Evolutionary conservation across 2,888 invertebrate genomes (phyloP).

Genomic region (Calliscelio sp.): DNA sequence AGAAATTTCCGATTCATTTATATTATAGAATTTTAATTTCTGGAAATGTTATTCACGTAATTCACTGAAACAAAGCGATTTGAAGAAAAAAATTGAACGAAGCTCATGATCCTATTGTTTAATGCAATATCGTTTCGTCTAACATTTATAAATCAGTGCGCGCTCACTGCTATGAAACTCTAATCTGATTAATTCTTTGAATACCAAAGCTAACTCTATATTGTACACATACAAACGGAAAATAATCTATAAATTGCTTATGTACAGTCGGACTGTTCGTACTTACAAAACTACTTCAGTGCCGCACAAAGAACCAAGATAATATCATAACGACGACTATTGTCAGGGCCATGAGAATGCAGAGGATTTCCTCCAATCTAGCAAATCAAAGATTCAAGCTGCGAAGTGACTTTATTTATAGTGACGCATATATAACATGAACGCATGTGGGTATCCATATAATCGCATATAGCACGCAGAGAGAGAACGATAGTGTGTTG

Average conservation of each 20-base stretch:
- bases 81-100: too few species aligned
- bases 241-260: conserved; percentile 10
- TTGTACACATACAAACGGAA: background rate
- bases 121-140: too few species aligned
- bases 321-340: conserved; percentile 27
- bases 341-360: conserved; percentile 41
- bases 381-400: conserved; percentile 67
- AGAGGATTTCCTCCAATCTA: conserved; percentile 53
- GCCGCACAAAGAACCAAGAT: conserved; percentile 13
- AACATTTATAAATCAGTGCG: too few species aligned
- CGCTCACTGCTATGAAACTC: too few species aligned
- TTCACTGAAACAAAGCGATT: too few species aligned
- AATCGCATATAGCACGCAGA: conserved; percentile 59
- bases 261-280: background rate
- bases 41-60: too few species aligned
- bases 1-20: too few species aligned
- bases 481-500: conserved; percentile 68
- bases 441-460: conserved; percentile 59
- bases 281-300: background rate
- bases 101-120: too few species aligned
- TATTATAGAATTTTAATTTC: too few species aligned
- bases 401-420: conserved; percentile 75
- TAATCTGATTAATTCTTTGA: conserved; percentile 14
- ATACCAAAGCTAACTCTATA: background rate
- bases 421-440: conserved; percentile 71